These are phyloP conservation scores for Mesorhabditis spiculigera DNA, from an alignment of 2,888 invertebrate genomes.

Conservation along the genomic window DNA sequence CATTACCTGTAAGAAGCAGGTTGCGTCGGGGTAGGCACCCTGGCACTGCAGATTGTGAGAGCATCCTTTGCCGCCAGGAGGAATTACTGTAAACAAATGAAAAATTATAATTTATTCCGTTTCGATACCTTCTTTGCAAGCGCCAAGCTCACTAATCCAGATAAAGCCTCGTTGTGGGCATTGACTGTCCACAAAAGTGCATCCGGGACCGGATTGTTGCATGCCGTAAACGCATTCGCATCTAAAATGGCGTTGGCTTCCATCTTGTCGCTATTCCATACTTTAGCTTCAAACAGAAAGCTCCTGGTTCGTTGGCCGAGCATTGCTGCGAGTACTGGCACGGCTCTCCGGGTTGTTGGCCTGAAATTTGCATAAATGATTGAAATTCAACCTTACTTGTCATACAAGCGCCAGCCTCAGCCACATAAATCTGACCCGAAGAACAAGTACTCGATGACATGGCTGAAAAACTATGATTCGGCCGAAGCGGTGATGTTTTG, in stretches of 20 bases:
- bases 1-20: constrained; percentile 32
- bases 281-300: constrained; percentile 51
- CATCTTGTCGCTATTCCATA: not conserved
- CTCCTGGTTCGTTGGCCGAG: constrained; percentile 51
- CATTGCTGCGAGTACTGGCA: constrained; percentile 59
- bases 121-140: constrained; percentile 52
- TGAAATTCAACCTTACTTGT: constrained; percentile 36
- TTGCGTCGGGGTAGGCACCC: constrained; percentile 45
- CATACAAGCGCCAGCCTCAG: constrained; percentile 57
- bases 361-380: constrained; percentile 29
- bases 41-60: constrained; percentile 56
- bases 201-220: constrained; percentile 46
- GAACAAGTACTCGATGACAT: constrained; percentile 39
- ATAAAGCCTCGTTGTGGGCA: constrained; percentile 55
- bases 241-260: constrained; percentile 8
- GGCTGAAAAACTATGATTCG: constrained; percentile 20
- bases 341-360: constrained; percentile 52
- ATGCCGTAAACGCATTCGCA: constrained; percentile 58
- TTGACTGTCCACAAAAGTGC: constrained; percentile 55
- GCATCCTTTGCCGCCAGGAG: constrained; percentile 54
- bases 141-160: constrained; percentile 57
- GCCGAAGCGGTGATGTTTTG: not conserved
- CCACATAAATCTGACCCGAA: constrained; percentile 53
- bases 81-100: constrained; percentile 45
- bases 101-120: constrained; percentile 7